phyloP scores from a whole-genome alignment of 2,113 vertebrate species.

The Gymnarchus niloticus region DNA sequence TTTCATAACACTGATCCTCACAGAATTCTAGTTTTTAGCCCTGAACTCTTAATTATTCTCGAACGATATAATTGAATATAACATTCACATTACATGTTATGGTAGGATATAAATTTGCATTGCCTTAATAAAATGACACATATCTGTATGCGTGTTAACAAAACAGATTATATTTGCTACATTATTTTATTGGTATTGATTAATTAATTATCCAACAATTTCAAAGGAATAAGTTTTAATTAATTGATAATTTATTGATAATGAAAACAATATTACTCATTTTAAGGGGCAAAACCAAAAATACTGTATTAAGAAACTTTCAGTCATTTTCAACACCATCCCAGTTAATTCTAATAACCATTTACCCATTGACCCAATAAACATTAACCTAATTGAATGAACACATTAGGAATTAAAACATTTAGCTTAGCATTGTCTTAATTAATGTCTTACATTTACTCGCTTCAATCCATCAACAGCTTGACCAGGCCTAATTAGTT shows the following conservation, averaged over 20 bases:
- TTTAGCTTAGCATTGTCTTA: neutral
- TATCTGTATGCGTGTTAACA: neutral
- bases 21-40: neutral
- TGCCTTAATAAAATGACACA: neutral
- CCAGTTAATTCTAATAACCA: too few species aligned
- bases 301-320: neutral
- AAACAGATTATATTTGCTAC: neutral
- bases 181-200: neutral
- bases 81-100: neutral
- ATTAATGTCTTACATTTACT: neutral
- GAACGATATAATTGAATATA: neutral
- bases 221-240: neutral
- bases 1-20: neutral
- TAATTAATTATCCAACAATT: neutral
- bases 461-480: neutral
- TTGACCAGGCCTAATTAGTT: neutral
- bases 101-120: neutral
- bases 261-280: too few species aligned
- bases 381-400: too few species aligned
- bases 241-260: neutral
- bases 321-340: neutral
- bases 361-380: too few species aligned
- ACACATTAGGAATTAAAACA: neutral
- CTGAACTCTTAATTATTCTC: neutral
- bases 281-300: neutral